A percentile compares a stretch with the other conserved stretches of the same genome.
Conservation (phyloP, 2,888 invertebrate species). For the Hyles lineata region DNA sequence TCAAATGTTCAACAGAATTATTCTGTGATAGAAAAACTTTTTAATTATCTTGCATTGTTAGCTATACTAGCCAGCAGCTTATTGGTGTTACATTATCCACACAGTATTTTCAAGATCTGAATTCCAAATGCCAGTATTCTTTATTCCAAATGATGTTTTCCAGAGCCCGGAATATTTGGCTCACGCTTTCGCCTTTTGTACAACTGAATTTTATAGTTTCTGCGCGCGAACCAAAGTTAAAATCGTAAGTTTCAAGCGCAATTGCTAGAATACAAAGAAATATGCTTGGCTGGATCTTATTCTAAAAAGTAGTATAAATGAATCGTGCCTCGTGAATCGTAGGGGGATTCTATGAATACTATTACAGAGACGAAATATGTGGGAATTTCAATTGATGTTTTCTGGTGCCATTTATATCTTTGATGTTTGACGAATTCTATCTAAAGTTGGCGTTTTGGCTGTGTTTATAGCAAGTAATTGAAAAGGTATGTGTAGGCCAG, state of each 20-base stretch:
- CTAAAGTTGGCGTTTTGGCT: no score
- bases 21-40: no score
- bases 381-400: background rate
- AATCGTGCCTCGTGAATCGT: background rate
- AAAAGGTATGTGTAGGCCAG: no score
- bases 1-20: no score
- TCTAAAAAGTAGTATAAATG: slow-evolving; percentile 12
- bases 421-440: background rate
- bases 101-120: no score
- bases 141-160: background rate
- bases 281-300: background rate
- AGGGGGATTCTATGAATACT: background rate
- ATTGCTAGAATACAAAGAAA: slow-evolving; percentile 21
- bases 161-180: background rate
- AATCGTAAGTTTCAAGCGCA: slow-evolving; percentile 18
- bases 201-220: slow-evolving; percentile 19
- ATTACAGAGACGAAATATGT: slow-evolving; percentile 1
- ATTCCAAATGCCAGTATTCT: background rate
- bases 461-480: no score
- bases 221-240: slow-evolving; percentile 16
- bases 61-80: no score
- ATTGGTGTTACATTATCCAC: no score
- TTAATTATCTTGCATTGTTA: no score
- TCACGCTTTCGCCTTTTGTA: background rate
- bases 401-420: background rate